Conservation (phyloP, 1,140 invertebrate genomes). For the Chelonus insularis region DNA sequence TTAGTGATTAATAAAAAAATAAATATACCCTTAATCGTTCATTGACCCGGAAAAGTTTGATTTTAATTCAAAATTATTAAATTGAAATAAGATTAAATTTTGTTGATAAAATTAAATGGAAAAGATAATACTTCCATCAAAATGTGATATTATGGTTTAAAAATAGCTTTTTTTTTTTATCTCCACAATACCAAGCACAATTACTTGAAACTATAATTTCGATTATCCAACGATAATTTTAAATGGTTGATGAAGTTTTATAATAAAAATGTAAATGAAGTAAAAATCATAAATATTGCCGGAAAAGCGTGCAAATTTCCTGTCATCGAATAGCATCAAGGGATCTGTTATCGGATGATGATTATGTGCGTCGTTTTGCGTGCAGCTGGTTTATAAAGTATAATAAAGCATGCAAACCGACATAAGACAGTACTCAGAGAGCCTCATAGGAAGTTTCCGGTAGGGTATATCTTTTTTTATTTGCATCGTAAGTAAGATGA, state of each 20-base stretch:
- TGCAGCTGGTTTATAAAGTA: constrained; percentile 19
- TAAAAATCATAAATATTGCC: constrained; percentile 4
- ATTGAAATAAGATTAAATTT: no score
- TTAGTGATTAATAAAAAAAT: no score
- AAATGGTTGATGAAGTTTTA: neutral
- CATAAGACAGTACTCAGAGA: constrained; percentile 12
- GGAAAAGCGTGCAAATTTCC: constrained; percentile 21
- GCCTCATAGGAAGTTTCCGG: constrained; percentile 15
- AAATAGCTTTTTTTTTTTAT: no score
- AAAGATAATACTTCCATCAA: no score
- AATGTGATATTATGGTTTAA: no score
- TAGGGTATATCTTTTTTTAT: neutral
- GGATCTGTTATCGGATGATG: constrained; percentile 23
- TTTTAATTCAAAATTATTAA: no score
- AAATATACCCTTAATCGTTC: no score
- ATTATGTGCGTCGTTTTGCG: constrained; percentile 27
- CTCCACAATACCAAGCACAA: no score
- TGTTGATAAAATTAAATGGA: no score
- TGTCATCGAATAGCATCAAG: constrained; percentile 22
- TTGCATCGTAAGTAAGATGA: constrained; percentile 1
- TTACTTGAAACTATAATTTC: no score
- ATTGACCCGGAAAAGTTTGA: no score
- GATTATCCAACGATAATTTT: no score
- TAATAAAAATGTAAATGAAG: constrained; percentile 12
- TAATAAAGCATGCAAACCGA: constrained; percentile 18